Evolutionary conservation across 2,113 vertebrate species (phyloP).

Genomic region (Platysteira castanea): DNA sequence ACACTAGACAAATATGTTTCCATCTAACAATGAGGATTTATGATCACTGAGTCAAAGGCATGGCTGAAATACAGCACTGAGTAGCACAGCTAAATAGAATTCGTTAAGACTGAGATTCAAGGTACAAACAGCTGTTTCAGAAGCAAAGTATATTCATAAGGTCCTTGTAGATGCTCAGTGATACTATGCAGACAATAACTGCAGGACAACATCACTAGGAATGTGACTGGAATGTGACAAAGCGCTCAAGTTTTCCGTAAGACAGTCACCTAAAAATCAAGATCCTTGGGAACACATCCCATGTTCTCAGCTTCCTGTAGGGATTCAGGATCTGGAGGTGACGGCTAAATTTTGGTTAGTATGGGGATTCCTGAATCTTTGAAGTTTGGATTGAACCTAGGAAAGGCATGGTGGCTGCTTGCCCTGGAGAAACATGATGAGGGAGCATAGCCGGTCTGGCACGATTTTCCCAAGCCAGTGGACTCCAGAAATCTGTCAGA

Average conservation of each 20-base stretch:
- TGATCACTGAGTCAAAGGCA: neutral
- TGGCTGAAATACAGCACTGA: neutral
- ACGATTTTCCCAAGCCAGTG: neutral
- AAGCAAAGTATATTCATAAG: neutral
- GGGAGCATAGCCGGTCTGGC: neutral
- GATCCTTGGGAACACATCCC: neutral
- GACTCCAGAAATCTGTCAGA: conserved; percentile 10
- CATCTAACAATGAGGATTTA: neutral
- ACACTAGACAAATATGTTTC: neutral
- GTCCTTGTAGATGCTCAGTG: neutral
- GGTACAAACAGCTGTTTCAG: neutral
- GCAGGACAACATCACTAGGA: neutral
- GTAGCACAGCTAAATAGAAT: neutral
- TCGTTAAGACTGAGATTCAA: neutral
- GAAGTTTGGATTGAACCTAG: neutral
- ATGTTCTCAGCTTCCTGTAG: neutral
- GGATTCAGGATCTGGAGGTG: neutral
- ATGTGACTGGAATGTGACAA: neutral
- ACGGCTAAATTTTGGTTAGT: neutral
- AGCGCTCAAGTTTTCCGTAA: neutral
- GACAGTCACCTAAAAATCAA: neutral
- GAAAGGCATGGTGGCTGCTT: neutral
- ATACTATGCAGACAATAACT: neutral
- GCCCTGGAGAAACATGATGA: neutral
- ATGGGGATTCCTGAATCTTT: neutral